Base-by-base conservation (phyloP, 2,888 invertebrate genomes). In the Tubulanus polymorphus region DNA sequence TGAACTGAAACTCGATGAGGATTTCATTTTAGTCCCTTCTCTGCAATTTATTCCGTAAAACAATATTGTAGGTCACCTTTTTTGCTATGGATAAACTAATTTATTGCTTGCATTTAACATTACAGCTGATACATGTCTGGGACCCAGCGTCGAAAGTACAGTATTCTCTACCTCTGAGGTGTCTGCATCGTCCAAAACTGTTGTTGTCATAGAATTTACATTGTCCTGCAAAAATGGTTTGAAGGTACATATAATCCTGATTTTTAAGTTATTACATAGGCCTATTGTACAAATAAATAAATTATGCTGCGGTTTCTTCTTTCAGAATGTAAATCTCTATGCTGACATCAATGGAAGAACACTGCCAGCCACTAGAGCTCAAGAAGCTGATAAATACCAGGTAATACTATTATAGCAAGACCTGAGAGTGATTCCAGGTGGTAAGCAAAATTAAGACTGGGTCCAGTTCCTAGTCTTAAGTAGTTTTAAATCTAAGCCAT, bases 81-180 rank as follows among this genome's bases (percentile, higher is more conserved):
- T n/a, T n/a, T n/a, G n/a, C n/a, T n/a, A n/a, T n/a, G n/a, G n/a
- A n/a, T n/a, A n/a, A n/a, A n/a, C 35, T 35, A n/a, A 15, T 35
- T 35, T n/a, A 15, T 35, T 35, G 35, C 15, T n/a, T n/a, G n/a
- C n/a, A n/a, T n/a, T n/a, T n/a, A n/a, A n/a, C n/a, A n/a, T 59
- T 64, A 29, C 61, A 72, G 74, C 71, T 51, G 64, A 75, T 62
- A 68, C 70, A n/a, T 82, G 82, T 67, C 67, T 78, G 48, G 73
- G 75, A 20, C 81, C 82, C 5, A 70, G 75, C 56, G 76, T 80
- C 47, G 73, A 76, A n/a, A 86, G 90, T n/a, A 85, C 85, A 52
- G 86, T 88, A 0, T 95, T 93, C 80, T 92, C 93, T 48, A 94
- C 94, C 20, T 85, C 88, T 78, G 96, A 97, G 82, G 92, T 91